phyloP scores from a whole-genome alignment of 2,888 invertebrate genomes.

The Erpobdella octoculata region DNA sequence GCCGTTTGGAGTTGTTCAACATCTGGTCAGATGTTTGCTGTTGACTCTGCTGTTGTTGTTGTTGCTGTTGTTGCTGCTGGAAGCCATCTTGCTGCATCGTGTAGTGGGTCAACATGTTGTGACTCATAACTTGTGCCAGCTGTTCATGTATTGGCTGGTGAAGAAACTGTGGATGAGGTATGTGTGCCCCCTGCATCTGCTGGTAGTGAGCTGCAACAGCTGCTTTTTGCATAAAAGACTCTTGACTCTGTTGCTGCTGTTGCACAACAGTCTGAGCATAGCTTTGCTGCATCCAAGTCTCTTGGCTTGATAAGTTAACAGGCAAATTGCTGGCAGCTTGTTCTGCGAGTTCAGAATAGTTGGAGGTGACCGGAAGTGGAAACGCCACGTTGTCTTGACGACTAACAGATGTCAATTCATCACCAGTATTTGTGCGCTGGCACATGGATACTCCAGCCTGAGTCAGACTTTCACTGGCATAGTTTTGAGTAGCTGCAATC shows the following conservation, averaged over 20 bases:
- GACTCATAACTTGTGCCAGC: conserved; percentile 16
- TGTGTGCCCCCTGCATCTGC: conserved; percentile 7
- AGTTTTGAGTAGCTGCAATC: background rate
- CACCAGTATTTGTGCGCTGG: background rate
- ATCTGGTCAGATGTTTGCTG: conserved; percentile 8
- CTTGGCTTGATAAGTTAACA: conserved; percentile 24
- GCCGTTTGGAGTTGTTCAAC: conserved; percentile 15
- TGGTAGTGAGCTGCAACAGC: background rate
- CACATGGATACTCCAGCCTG: background rate
- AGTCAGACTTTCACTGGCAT: background rate
- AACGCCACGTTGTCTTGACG: background rate
- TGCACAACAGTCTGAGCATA: background rate
- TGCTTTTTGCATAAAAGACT: background rate
- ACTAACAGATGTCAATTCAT: background rate
- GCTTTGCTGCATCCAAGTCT: conserved; percentile 18
- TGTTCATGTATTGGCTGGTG: conserved; percentile 17
- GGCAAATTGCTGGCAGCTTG: conserved; percentile 13
- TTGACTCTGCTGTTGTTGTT: conserved; percentile 21
- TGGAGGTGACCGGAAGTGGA: background rate
- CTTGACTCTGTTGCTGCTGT: background rate
- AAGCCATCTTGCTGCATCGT: background rate
- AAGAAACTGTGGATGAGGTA: conserved; percentile 10
- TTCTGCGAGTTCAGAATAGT: conserved; percentile 13
- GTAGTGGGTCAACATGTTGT: conserved; percentile 21
- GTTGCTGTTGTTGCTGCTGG: conserved; percentile 23